Base-by-base conservation (phyloP, 2,113 vertebrate genomes). In the Trogon melanurus region DNA sequence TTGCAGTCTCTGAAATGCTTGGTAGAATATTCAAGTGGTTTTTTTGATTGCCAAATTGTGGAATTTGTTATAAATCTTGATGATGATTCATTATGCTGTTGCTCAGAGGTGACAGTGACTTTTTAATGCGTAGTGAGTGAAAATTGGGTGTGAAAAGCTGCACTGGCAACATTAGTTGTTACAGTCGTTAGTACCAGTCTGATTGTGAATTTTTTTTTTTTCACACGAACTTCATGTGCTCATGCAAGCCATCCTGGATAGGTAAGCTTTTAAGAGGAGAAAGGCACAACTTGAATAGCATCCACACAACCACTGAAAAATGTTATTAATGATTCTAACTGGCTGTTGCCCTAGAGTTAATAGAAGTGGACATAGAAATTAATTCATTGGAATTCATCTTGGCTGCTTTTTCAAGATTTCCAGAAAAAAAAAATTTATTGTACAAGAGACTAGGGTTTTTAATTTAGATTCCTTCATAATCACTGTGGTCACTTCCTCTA, bases 131-230 rank as follows among this genome's bases (percentile, higher is more conserved):
- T 65, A 34, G 32, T 78, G 83, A 91, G 65, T 69, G 88, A 96
- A 94, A 94, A 86, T 16, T 92, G 44, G 44, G 57, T 88, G 76
- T 96, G 85, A 96, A 88, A 91, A 92, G 86, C 75, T 66, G 72
- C 41, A 61, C 45, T 81, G 65, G 88, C 88, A 85, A 53, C n/a
- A n/a, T 60, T 44, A 67, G 32, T 45, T 94, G 62, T 79, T 96
- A 41, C 50, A 85, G 60, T 85, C 64, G 25, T 91, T 74, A 85
- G 72, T 53, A 53, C 34, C 76, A 64, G 66, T 76, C 36, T 38
- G 26, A 67, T 23, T 56, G 21, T 56, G 34, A 22, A 1, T 27
- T 26, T 20, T 58, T 47, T 21, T 27, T 75, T 70, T 53, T 26
- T 38, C 57, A 14, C 18, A 10, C 51, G 38, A 27, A 22, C 21